Evolutionary conservation across 2,888 invertebrate species (phyloP), one percentile per base, ranked within the genome.

Genomic region (Trichacis sp.): DNA sequence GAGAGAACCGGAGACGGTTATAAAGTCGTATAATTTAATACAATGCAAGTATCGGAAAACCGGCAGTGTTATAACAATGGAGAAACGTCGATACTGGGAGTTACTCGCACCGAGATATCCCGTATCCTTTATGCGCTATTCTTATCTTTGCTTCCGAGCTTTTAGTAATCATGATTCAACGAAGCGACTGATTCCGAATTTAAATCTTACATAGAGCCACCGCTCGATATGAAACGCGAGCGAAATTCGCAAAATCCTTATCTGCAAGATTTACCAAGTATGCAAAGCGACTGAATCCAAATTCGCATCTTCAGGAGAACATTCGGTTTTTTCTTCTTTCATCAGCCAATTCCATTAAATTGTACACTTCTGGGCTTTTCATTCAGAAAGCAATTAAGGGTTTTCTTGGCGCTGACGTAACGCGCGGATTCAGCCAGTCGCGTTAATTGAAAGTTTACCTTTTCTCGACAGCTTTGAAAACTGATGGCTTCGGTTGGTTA

Each of bases 11-110:
- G 30, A 18, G 30, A 11, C 24, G 19, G 18, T 40, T 55, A 55
- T 69, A 55, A 68, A 69, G 67, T 74, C 66, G 69, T 68, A 72
- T 76, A 75, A 76, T 74, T 74, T 75, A 73, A 74, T 74, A 73
- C 69, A 67, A 73, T 64, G 53, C 70, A 73, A 74, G 73, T 77
- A 75, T 77, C 66, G 76, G 77, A 70, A 76, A 74, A 74, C 71
- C 68, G 68, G 68, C 45, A 24, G 64, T 62, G 57, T 64, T 71
- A 68, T 73, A 77, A 76, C 75, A 77, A 76, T 72, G 68, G 54
- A 52, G 56, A 55, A 62, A 68, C 56, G 65, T 62, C 60, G 66
- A 68, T 70, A 69, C 54, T 64, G 52, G 54, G 69, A 71, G 68
- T 68, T 65, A 69, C 65, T 69, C 66, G 51, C 64, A 55, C 57